These are phyloP conservation scores for Drosophila pseudotakahashii DNA, from an alignment of 2,888 invertebrate species.

Conservation along the genomic window DNA sequence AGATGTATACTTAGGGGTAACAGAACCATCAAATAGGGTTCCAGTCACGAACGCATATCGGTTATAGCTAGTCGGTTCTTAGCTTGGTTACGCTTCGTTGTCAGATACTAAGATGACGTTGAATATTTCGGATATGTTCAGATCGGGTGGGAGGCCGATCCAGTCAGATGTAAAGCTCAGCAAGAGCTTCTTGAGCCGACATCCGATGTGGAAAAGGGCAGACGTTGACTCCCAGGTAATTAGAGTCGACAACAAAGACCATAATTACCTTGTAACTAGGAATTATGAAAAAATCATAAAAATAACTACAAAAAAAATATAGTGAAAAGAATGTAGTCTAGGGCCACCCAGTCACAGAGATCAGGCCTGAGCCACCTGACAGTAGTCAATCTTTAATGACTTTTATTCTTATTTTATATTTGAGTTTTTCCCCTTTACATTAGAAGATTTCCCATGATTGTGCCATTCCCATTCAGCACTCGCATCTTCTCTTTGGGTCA, in stretches of 20 bases:
- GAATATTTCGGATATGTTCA: constrained; percentile 49
- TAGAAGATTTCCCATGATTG: constrained; percentile 74
- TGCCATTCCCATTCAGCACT: constrained; percentile 53
- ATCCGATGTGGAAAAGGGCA: constrained; percentile 45
- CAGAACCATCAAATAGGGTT: constrained; percentile 40
- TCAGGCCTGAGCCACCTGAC: constrained; percentile 46
- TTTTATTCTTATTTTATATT: constrained; percentile 56
- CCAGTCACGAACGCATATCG: constrained; percentile 62
- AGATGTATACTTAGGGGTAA: constrained; percentile 16
- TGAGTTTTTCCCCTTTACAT: constrained; percentile 41
- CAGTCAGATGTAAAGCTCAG: constrained; percentile 19
- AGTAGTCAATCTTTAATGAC: constrained; percentile 69
- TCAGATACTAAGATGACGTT: constrained; percentile 58
- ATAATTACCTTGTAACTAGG: constrained; percentile 66
- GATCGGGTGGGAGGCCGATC: constrained; percentile 9
- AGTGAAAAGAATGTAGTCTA: constrained; percentile 36
- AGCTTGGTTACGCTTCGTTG: constrained; percentile 73
- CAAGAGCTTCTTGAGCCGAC: not conserved
- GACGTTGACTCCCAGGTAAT: constrained; percentile 64
- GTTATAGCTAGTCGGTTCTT: constrained; percentile 49
- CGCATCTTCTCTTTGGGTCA: constrained; percentile 43
- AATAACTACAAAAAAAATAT: constrained; percentile 9
- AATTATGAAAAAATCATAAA: constrained; percentile 60
- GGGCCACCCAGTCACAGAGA: constrained; percentile 44
- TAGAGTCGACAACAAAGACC: constrained; percentile 64